Evolutionary conservation across 1,140 invertebrate species (phyloP).

Genomic region (Temnothorax nylanderi): DNA sequence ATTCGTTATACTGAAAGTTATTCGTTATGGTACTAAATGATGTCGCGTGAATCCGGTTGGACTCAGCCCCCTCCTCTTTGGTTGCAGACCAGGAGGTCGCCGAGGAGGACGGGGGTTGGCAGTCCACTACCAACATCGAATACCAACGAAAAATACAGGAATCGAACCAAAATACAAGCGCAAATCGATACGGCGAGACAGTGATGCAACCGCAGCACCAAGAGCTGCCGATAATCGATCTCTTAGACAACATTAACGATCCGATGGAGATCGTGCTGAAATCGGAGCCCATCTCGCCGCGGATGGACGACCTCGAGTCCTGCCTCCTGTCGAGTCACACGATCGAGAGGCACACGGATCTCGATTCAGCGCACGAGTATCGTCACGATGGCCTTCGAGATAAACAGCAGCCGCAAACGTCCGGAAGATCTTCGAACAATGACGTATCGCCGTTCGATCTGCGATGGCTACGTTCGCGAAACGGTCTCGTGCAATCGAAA

Average conservation of each 20-base stretch:
- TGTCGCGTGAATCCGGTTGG: constrained; percentile 77
- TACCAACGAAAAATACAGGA: constrained; percentile 73
- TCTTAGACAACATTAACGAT: constrained; percentile 82
- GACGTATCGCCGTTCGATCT: constrained; percentile 49
- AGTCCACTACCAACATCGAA: constrained; percentile 79
- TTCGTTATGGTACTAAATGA: constrained; percentile 44
- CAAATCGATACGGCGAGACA: constrained; percentile 70
- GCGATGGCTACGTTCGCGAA: constrained; percentile 60
- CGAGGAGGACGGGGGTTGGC: constrained; percentile 85
- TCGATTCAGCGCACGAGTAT: constrained; percentile 4
- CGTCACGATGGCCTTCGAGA: constrained; percentile 12
- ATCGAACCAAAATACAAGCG: constrained; percentile 75
- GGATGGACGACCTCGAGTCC: constrained; percentile 77
- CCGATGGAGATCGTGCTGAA: constrained; percentile 81
- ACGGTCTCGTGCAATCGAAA: constrained; percentile 45
- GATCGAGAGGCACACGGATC: constrained; percentile 59
- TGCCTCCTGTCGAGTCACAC: constrained; percentile 71
- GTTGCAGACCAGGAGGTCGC: constrained; percentile 86
- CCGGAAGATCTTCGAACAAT: constrained; percentile 28
- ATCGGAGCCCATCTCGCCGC: constrained; percentile 81
- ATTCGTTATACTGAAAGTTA: constrained; percentile 25
- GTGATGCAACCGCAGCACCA: constrained; percentile 68
- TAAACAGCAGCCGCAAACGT: constrained; percentile 32
- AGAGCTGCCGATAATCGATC: constrained; percentile 82
- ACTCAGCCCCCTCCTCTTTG: constrained; percentile 86